These are phyloP conservation scores for Andrena minutula DNA, from an alignment of 2,888 invertebrate species.

Conservation along the genomic window DNA sequence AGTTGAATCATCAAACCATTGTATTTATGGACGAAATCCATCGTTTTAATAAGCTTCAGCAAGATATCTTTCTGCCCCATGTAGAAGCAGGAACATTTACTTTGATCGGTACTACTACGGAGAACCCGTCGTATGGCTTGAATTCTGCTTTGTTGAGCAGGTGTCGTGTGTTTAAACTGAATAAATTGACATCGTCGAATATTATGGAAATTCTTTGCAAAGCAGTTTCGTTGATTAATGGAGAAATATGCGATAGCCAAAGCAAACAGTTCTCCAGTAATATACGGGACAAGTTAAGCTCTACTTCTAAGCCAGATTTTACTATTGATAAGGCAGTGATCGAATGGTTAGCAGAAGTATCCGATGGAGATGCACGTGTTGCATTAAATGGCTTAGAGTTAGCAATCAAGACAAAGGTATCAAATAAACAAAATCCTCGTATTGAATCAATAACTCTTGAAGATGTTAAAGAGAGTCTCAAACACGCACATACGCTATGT, in stretches of 20 bases:
- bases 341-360: constrained; percentile 71
- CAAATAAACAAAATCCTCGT: constrained; percentile 2
- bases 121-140: constrained; percentile 93
- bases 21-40: constrained; percentile 95
- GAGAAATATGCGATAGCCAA: constrained; percentile 38
- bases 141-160: constrained; percentile 93
- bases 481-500: constrained; percentile 50
- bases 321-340: constrained; percentile 57
- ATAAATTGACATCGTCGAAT: constrained; percentile 88
- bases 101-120: constrained; percentile 92
- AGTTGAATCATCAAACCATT: constrained; percentile 89
- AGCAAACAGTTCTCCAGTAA: neutral
- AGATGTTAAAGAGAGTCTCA: constrained; percentile 69
- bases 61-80: constrained; percentile 92
- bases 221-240: constrained; percentile 85
- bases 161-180: constrained; percentile 90
- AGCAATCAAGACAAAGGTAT: constrained; percentile 57
- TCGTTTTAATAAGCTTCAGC: constrained; percentile 93
- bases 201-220: constrained; percentile 87
- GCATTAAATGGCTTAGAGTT: constrained; percentile 72
- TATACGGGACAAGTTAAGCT: constrained; percentile 11
- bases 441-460: constrained; percentile 49
- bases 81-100: constrained; percentile 92
- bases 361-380: constrained; percentile 73
- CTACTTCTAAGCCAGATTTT: constrained; percentile 46